Evolutionary conservation across 2,113 vertebrate species (phyloP), one percentile per base, ranked within the genome.

Genomic region (Zingel zingel): DNA sequence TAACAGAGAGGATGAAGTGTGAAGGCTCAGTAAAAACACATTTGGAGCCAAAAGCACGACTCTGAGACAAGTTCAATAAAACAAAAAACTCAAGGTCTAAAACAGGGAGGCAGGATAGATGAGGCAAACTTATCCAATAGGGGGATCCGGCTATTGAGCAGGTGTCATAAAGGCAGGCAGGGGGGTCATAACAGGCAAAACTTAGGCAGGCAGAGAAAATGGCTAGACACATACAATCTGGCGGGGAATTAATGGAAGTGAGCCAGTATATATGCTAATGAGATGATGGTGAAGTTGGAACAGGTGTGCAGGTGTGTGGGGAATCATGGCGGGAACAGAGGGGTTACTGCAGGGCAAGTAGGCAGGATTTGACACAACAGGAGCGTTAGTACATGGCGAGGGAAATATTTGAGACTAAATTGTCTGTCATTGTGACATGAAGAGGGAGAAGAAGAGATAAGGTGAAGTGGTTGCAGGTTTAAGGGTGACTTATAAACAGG

Each of bases 401-500:
- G 47, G 15, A 6, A 1, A 30, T 5, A n/a, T 53, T 47, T 8
- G 19, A 21, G 23, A n/a, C 39, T 11, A n/a, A 67, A 23, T 27
- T 6, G 65, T 14, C 15, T 19, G 43, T 36, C 64, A 48, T 57
- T 58, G 53, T 23, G 53, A 61, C 56, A 45, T 53, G 3, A 72
- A 48, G 33, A 62, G 67, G 77, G 36, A 63, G 68, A 57, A 36
- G 76, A 59, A 13, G 66, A 82, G 80, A 82, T 81, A 76, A 88
- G 68, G 88, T 83, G 71, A 85, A 73, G 77, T 66, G 36, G 75
- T 58, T 85, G 75, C 69, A 78, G 75, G 78, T 91, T 84, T 71
- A 77, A 67, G 79, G 67, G 83, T 74, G 85, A 86, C 78, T 89
- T 69, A 81, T 84, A 85, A 86, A 91, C 69, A 70, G 77, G 70